These are phyloP conservation scores for Lordiphosa collinella DNA, from an alignment of 1,140 invertebrate species.

Conservation along the genomic window DNA sequence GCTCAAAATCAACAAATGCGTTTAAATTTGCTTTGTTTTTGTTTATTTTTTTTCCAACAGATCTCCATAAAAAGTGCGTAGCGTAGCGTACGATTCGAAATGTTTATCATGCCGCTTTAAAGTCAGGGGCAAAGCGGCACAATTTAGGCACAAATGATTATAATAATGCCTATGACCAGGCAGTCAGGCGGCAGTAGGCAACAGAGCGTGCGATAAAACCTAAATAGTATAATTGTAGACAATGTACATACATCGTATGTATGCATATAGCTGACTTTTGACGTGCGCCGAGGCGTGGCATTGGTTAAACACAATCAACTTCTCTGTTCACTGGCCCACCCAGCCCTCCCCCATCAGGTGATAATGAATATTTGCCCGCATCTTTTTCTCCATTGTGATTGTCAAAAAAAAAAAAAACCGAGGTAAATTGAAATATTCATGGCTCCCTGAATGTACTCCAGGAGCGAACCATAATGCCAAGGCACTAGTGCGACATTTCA, in stretches of 20 bases:
- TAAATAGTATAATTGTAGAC: too few species aligned
- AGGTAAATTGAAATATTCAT: constrained; percentile 9
- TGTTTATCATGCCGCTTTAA: not conserved
- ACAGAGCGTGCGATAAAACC: constrained; percentile 45
- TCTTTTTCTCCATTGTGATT: too few species aligned
- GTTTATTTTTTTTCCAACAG: constrained; percentile 12
- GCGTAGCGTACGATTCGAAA: not conserved
- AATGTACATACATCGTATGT: too few species aligned
- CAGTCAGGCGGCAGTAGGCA: constrained; percentile 1
- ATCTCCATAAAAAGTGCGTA: constrained; percentile 26
- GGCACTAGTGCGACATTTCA: constrained; percentile 7
- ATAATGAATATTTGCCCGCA: constrained; percentile 38
- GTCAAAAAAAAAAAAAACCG: not conserved
- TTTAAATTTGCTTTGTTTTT: not conserved
- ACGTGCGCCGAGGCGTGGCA: constrained; percentile 1
- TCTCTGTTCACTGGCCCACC: constrained; percentile 37
- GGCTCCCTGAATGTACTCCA: constrained; percentile 4
- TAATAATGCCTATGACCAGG: constrained; percentile 21
- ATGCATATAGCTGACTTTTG: too few species aligned
- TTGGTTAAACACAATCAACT: constrained; percentile 38
- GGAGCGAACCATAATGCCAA: not conserved
- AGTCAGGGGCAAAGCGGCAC: constrained; percentile 24
- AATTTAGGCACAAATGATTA: constrained; percentile 37
- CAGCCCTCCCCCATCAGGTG: constrained; percentile 16
- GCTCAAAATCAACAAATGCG: constrained; percentile 32